Evolutionary conservation across 2,888 invertebrate genomes (phyloP).

Genomic region (Mythimna lalbum): DNA sequence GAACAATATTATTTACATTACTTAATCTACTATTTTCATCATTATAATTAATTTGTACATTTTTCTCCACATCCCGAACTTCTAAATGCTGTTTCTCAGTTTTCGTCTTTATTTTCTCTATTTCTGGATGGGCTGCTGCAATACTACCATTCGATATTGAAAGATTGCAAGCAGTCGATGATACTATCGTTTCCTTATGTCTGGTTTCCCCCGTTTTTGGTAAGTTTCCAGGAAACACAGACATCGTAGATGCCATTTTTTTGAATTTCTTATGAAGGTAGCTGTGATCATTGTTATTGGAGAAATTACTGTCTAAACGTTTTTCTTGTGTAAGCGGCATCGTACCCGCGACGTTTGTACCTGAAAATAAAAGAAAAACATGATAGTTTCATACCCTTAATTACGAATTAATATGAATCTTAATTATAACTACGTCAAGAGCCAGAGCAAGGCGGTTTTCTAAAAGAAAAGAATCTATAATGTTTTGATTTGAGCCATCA

Average conservation of each 20-base stretch:
- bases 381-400: background rate
- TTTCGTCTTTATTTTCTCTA: constrained; percentile 84
- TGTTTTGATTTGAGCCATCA: background rate
- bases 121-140: constrained; percentile 86
- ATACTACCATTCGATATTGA: constrained; percentile 86
- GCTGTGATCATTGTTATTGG: constrained; percentile 92
- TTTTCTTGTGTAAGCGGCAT: constrained; percentile 89
- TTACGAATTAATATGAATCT: too few relatives aligned
- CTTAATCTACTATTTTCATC: constrained; percentile 86
- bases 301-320: constrained; percentile 86
- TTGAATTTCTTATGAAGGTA: constrained; percentile 98
- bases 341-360: constrained; percentile 83
- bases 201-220: constrained; percentile 78
- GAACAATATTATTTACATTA: constrained; percentile 88
- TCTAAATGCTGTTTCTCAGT: constrained; percentile 74
- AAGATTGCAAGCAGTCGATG: constrained; percentile 77
- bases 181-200: constrained; percentile 79
- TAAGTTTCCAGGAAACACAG: constrained; percentile 80
- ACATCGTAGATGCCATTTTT: constrained; percentile 93
- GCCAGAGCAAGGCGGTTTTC: background rate
- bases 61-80: constrained; percentile 79
- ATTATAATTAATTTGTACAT: constrained; percentile 90
- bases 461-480: background rate
- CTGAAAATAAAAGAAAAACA: constrained; percentile 75
- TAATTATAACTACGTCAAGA: background rate